Conservation (phyloP, 2,888 invertebrate species). For the Peribatodes rhomboidaria region DNA sequence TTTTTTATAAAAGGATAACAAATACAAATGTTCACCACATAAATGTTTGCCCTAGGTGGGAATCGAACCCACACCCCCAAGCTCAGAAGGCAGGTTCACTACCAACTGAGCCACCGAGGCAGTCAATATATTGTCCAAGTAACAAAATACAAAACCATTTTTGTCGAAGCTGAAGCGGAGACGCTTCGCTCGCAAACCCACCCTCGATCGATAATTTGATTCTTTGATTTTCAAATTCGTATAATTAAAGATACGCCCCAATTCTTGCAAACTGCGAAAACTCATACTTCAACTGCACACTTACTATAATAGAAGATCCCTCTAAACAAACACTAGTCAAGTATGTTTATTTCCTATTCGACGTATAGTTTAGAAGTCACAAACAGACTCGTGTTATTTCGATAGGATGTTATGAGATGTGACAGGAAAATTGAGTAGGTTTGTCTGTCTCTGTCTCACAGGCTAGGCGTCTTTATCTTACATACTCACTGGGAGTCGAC, state of each 20-base stretch:
- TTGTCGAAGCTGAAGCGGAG: too few species aligned
- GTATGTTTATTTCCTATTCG: slow-evolving; percentile 2
- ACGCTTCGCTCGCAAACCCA: too few species aligned
- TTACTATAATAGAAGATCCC: neutral
- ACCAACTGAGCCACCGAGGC: too few species aligned
- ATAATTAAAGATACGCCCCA: neutral
- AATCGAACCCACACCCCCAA: too few species aligned
- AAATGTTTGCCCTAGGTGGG: too few species aligned
- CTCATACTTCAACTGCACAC: neutral
- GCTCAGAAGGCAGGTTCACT: too few species aligned
- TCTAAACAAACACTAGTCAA: neutral
- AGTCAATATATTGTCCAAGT: too few species aligned
- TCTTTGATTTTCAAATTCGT: too few species aligned
- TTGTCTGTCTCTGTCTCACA: too few species aligned
- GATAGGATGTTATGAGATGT: neutral
- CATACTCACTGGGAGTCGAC: neutral
- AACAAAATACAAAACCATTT: slow-evolving; percentile 38
- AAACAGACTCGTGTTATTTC: neutral
- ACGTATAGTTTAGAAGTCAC: slow-evolving; percentile 2
- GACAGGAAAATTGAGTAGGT: neutral
- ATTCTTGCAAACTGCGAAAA: neutral
- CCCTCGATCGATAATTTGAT: too few species aligned
- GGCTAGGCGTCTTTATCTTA: neutral
- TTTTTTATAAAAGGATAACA: too few species aligned
- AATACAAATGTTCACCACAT: too few species aligned